Evolutionary conservation across 2,113 vertebrate genomes (phyloP).

Genomic region (Ceyx margarethae): DNA sequence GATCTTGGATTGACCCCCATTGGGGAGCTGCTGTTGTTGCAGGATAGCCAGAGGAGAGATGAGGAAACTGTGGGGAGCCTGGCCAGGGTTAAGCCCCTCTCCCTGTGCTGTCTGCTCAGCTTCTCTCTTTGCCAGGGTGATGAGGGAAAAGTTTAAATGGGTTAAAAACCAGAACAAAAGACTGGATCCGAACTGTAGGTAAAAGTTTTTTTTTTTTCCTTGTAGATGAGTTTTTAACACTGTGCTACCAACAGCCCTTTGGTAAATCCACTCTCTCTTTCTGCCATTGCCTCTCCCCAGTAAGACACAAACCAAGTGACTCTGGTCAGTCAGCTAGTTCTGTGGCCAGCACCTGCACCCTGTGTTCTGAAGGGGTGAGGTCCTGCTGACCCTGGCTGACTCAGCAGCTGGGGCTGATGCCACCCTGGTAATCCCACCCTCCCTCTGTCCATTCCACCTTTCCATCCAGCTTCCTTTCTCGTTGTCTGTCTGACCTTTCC

Average conservation of each 20-base stretch:
- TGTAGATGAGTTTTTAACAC: neutral
- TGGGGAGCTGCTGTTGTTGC: neutral
- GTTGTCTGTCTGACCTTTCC: neutral
- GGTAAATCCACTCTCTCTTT: neutral
- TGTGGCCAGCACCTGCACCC: fast-evolving
- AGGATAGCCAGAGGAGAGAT: neutral
- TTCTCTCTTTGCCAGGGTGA: neutral
- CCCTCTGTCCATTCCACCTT: neutral
- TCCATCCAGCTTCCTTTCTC: constrained; percentile 43
- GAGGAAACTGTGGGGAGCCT: neutral
- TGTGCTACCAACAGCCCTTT: neutral
- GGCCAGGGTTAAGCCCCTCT: neutral
- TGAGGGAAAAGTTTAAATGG: neutral
- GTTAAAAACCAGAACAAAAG: neutral
- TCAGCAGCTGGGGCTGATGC: neutral
- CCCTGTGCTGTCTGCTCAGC: neutral
- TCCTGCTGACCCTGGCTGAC: constrained; percentile 23
- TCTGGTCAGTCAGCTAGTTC: neutral
- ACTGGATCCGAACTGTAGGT: neutral
- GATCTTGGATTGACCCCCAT: neutral
- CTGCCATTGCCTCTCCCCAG: fast-evolving
- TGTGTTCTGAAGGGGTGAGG: neutral
- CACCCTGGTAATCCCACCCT: fast-evolving
- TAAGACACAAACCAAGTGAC: neutral
- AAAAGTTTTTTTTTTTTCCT: neutral